Base-by-base conservation (phyloP, 2,113 vertebrate species). In the Bagarius yarrelli region DNA sequence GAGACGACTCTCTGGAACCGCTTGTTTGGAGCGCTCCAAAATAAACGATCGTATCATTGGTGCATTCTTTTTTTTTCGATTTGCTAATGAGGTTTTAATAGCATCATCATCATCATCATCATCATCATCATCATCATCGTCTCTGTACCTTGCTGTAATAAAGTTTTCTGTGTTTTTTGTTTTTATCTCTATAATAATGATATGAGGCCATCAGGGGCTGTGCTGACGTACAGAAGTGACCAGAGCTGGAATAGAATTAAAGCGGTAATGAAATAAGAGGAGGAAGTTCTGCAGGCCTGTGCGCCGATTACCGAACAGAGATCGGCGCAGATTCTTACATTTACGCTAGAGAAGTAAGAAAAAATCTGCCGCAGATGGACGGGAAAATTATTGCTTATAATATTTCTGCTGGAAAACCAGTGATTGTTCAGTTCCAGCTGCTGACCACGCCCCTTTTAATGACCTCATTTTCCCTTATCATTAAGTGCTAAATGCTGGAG, bases 11-110 rank as follows among this genome's bases (percentile, higher is more conserved):
- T 44, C 32, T 13, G 25, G 52, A 79, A 30, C 15, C 27, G 18
- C 76, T 53, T 66, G 25, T 30, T 13, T 4, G 18, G 21, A 52
- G 6, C 1, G 25, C 19, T 30, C 34, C 12, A 30, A 36, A 57
- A 44, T 40, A 57, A 57, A 40, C 15, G 16, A 36, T 4, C 27
- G 9, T 34, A 47, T 61, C 56, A 52, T 72, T 55, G 1, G 19
- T 71, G 55, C 25, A 21, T 27, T 23, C 6, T 47, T 57, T n/a
- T 9, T 63, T 23, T 23, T 44, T 25, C 25, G 15, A 15, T 25
- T 9, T 32, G 66, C 40, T 80, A 80, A 80, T 80, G 78, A 27
- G 19, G 23, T 53, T 80, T 72, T 72, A 80, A 72, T 52, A 70
- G 6, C 50, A 55, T 72, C 50, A 70, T 25, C 53, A 55, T 55